Percentiles rank a stretch among this genome's conserved stretches.
Conservation (phyloP, 2,888 invertebrate species). For the Hydrotaea diabolus region DNA sequence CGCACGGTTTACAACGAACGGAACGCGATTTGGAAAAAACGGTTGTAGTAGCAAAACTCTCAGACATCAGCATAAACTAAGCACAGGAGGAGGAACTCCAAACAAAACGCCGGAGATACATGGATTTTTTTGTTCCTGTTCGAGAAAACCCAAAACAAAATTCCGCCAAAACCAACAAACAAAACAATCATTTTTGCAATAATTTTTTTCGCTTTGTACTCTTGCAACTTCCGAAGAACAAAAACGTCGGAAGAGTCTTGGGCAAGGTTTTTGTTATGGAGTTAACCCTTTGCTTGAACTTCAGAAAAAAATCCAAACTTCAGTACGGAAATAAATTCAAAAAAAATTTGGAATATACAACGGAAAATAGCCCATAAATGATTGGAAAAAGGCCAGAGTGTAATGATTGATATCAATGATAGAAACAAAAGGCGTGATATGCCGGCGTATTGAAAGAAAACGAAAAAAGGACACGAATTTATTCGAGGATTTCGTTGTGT, state of each 20-base stretch:
- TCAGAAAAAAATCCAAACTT: background rate
- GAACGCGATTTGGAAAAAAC: background rate
- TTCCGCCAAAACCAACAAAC: constrained; percentile 22
- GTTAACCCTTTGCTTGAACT: constrained; percentile 1
- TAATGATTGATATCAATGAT: constrained; percentile 19
- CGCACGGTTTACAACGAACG: constrained; percentile 9
- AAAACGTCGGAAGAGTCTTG: constrained; percentile 20
- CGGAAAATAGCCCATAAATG: constrained; percentile 20
- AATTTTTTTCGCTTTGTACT: background rate
- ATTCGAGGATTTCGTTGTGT: constrained; percentile 5
- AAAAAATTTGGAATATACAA: background rate
- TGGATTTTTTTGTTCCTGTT: background rate
- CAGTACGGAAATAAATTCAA: background rate
- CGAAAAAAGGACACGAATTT: constrained; percentile 1
- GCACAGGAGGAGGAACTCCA: background rate
- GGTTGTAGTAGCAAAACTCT: background rate
- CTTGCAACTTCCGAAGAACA: background rate
- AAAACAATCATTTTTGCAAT: constrained; percentile 15
- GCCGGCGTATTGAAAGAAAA: background rate
- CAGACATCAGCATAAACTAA: constrained; percentile 28
- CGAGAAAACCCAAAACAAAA: background rate
- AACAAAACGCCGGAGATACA: constrained; percentile 31
- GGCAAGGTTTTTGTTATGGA: background rate
- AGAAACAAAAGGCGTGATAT: background rate
- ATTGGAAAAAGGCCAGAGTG: constrained; percentile 10